These are phyloP conservation scores for Intellagama lesueurii DNA, from an alignment of 2,797 vertebrate species.

Conservation along the genomic window DNA sequence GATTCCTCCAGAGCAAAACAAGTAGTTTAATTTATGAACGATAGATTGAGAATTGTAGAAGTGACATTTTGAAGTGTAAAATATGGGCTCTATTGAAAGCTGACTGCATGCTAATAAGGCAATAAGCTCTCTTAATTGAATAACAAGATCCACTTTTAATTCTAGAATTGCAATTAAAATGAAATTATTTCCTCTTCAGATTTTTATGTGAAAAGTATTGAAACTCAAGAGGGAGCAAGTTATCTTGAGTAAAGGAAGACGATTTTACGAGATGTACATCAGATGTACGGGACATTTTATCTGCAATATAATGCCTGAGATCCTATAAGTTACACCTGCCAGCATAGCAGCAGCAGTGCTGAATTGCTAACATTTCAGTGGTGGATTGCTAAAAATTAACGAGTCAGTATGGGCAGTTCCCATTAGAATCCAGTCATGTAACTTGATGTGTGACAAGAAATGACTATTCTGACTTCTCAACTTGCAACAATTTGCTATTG, in stretches of 20 bases:
- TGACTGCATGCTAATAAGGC: not conserved
- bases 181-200: constrained; percentile 5
- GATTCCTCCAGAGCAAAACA: constrained; percentile 14
- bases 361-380: too few relatives aligned
- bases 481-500: too few relatives aligned
- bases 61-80: constrained; percentile 49
- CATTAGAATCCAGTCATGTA: too few relatives aligned
- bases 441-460: too few relatives aligned
- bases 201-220: not conserved
- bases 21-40: constrained; percentile 47
- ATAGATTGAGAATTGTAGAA: constrained; percentile 42
- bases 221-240: not conserved
- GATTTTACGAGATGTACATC: not conserved
- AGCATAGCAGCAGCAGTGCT: too few relatives aligned
- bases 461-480: too few relatives aligned
- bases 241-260: not conserved
- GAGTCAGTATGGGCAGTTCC: too few relatives aligned
- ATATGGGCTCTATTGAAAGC: constrained; percentile 45
- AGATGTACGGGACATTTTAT: not conserved
- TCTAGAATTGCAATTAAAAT: constrained; percentile 5
- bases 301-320: too few relatives aligned
- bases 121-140: constrained; percentile 35
- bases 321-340: too few relatives aligned
- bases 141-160: constrained; percentile 7
- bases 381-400: too few relatives aligned